phyloP scores from a whole-genome alignment of 2,797 vertebrate species.

The Loriculus beryllinus region DNA sequence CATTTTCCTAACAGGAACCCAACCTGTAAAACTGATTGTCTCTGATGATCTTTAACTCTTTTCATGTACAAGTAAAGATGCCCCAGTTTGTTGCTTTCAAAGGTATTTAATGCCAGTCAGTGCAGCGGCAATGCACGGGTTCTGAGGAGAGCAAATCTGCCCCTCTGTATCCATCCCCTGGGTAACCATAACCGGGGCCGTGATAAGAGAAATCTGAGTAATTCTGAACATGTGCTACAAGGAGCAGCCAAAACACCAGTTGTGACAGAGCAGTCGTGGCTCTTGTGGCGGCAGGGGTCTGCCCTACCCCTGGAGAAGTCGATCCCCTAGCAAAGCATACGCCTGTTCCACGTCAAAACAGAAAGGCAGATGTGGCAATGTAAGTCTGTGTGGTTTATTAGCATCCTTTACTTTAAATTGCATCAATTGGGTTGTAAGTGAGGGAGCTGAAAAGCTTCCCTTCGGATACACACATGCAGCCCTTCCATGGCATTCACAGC shows the following conservation, averaged over 20 bases:
- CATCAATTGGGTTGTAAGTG: not conserved
- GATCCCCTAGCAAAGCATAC: rapidly evolving
- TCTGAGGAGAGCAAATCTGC: not conserved
- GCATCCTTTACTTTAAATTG: not conserved
- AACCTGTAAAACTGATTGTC: not conserved
- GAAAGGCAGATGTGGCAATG: not conserved
- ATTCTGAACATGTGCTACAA: not conserved
- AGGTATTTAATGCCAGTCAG: not conserved
- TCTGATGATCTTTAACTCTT: not conserved
- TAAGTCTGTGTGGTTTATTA: not conserved
- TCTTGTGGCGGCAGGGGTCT: not conserved
- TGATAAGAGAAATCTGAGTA: not conserved
- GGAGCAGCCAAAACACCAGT: not conserved
- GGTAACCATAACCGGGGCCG: not conserved
- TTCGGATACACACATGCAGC: no score
- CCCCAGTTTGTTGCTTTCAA: not conserved
- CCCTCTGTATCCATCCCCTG: not conserved
- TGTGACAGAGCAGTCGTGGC: not conserved
- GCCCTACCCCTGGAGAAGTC: not conserved
- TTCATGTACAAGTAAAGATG: not conserved
- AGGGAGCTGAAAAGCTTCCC: not conserved
- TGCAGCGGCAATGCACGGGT: no score
- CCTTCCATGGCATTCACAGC: not conserved
- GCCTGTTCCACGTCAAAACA: not conserved
- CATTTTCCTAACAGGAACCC: not conserved